Conservation (phyloP, 2,113 vertebrate genomes). For the Lepisosteus oculatus region DNA sequence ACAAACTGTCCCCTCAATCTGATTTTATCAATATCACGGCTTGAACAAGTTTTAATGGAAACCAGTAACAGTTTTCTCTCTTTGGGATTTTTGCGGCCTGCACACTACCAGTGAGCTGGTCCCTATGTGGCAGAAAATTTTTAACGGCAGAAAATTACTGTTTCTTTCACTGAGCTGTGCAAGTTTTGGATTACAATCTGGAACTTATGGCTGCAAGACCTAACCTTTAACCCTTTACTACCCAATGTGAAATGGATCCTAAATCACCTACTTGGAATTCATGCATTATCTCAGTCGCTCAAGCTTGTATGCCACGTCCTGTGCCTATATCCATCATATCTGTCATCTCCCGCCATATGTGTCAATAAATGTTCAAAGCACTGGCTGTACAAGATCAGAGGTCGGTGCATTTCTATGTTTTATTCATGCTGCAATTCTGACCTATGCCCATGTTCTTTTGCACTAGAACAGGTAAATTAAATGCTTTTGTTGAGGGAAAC, state of each 20-base stretch:
- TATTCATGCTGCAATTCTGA: slow-evolving; percentile 15
- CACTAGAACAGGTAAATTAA: slow-evolving; percentile 3
- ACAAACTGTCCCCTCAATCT: not conserved
- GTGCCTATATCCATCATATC: slow-evolving; percentile 18
- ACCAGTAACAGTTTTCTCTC: slow-evolving; percentile 2
- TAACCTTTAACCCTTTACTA: not conserved
- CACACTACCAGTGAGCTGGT: not conserved
- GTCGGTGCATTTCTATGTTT: slow-evolving; percentile 14
- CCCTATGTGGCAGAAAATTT: not conserved
- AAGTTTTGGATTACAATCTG: slow-evolving; percentile 4
- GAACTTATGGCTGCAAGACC: not conserved
- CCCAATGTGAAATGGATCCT: not conserved
- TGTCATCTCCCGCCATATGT: slow-evolving; percentile 9
- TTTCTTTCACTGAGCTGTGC: not conserved
- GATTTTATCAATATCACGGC: not conserved
- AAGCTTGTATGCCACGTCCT: not conserved
- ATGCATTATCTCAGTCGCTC: not conserved
- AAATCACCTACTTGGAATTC: not conserved
- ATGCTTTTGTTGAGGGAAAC: not conserved
- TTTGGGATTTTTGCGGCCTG: not conserved
- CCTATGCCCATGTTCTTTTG: slow-evolving; percentile 1
- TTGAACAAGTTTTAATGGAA: slow-evolving; percentile 1
- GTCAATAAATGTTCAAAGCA: slow-evolving; percentile 3
- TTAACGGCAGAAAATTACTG: slow-evolving; percentile 6
- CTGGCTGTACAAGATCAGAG: not conserved